Base-by-base conservation (phyloP, 1,140 invertebrate genomes). In the Calephelis virginiensis region DNA sequence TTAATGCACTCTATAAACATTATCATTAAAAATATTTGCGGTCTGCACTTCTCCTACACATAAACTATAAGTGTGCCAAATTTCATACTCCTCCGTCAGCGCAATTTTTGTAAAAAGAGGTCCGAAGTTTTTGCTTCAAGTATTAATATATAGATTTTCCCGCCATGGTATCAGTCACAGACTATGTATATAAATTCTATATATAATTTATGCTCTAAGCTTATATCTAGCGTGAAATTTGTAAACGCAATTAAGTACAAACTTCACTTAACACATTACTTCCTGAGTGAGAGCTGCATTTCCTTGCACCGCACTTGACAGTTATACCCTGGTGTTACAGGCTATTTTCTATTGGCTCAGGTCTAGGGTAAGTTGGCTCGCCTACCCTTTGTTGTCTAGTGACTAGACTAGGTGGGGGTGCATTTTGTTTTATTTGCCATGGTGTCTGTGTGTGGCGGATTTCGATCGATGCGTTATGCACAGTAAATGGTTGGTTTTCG, bases 371-470 rank as follows among this genome's bases (percentile, higher is more conserved):
- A 72, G 72, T 74, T 85, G 76, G 81, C 62, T 49, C 71, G 74
- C 63, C 74, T 78, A 79, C 77, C 79, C 86, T 89, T 89, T 89
- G 86, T 89, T 89, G 86, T 89, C 86, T 89, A 81, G 77, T 71
- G 82, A 82, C 85, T 82, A 88, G 85, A 86, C 85, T 76, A 72
- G 53, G 53, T 59, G 72, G 80, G 83, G 81, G 71, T 80, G 78
- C 77, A 82, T 82, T 86, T 89, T 87, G 85, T 89, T 86, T 86
- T 87, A 86, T 87, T 89, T 85, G 79, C 72, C 61, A 73, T 72
- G 76, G 60, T 79, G 78, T 82, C 76, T 80, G 77, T 71, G 75
- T 78, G 75, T 78, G 63, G 49, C 10, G 17, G 50, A 37, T 56
- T 56, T 56, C 73, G 84, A 85, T 85, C 84, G 83, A 86, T 89